Conservation (phyloP, 2,797 vertebrate genomes). For the Tadarida brasiliensis region DNA sequence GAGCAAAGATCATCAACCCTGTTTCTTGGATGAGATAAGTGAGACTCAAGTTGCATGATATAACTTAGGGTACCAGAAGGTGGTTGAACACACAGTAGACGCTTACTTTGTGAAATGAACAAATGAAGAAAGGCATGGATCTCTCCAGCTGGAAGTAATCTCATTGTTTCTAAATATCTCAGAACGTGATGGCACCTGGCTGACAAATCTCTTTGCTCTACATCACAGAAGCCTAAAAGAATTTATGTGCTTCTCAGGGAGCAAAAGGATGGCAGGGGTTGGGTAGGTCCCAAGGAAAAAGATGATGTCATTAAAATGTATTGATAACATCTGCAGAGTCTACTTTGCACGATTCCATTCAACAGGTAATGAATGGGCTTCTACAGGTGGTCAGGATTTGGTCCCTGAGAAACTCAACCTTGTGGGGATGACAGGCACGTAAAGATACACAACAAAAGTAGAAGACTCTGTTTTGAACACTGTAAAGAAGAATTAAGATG, state of each 20-base stretch:
- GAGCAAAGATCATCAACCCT: neutral
- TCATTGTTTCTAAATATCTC: neutral
- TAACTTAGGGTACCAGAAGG: neutral
- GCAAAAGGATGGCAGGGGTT: neutral
- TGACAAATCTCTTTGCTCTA: conserved; percentile 26
- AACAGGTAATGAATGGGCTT: neutral
- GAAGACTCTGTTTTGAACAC: neutral
- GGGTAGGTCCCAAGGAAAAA: neutral
- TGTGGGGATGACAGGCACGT: neutral
- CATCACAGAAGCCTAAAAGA: neutral
- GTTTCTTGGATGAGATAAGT: neutral
- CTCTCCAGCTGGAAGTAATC: neutral
- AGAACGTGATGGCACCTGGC: neutral
- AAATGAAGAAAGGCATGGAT: neutral
- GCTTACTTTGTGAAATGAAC: neutral
- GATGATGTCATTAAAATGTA: neutral
- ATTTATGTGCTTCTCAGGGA: neutral
- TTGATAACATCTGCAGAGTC: neutral
- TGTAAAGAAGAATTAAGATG: neutral
- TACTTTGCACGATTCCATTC: neutral
- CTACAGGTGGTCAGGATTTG: neutral
- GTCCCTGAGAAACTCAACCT: conserved; percentile 1
- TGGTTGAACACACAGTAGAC: neutral
- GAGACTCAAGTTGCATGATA: neutral
- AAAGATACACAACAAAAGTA: neutral